Evolutionary conservation across 2,888 invertebrate species (phyloP).

Genomic region (Synanthedon andrenaeformis): DNA sequence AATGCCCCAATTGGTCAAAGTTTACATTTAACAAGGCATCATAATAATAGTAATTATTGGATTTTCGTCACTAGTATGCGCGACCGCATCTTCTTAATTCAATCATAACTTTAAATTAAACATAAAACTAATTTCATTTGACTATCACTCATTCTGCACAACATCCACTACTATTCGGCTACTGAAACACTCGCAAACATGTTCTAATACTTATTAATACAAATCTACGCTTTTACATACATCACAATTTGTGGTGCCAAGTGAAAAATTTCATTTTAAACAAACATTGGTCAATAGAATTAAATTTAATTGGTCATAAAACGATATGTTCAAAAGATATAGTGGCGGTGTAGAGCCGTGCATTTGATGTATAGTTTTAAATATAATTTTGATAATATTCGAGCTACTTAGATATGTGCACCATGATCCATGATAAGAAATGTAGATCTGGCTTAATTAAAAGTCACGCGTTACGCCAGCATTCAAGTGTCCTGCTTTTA

Average conservation of each 20-base stretch:
- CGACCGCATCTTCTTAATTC: conserved; percentile 69
- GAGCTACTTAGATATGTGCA: conserved; percentile 44
- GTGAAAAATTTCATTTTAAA: conserved; percentile 44
- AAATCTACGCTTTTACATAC: conserved; percentile 51
- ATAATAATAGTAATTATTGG: conserved; percentile 63
- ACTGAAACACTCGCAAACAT: conserved; percentile 54
- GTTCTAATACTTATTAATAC: conserved; percentile 70
- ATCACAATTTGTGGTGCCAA: conserved; percentile 61
- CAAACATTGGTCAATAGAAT: conserved; percentile 54
- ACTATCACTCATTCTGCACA: conserved; percentile 62
- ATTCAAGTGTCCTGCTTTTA: conserved; percentile 56
- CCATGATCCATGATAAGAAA: conserved; percentile 44
- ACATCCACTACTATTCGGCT: conserved; percentile 40
- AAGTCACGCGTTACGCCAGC: conserved; percentile 34
- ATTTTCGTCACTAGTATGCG: conserved; percentile 70
- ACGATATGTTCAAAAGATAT: conserved; percentile 56
- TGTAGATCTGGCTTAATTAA: conserved; percentile 32
- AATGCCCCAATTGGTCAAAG: conserved; percentile 65
- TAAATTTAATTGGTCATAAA: conserved; percentile 62
- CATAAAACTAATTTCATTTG: conserved; percentile 66
- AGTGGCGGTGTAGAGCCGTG: conserved; percentile 35
- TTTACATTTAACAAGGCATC: conserved; percentile 65
- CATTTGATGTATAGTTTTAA: conserved; percentile 25
- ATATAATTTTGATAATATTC: conserved; percentile 59
- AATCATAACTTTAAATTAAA: conserved; percentile 62